These are phyloP conservation scores for Nicator chloris DNA, from an alignment of 2,113 vertebrate genomes.

Conservation along the genomic window DNA sequence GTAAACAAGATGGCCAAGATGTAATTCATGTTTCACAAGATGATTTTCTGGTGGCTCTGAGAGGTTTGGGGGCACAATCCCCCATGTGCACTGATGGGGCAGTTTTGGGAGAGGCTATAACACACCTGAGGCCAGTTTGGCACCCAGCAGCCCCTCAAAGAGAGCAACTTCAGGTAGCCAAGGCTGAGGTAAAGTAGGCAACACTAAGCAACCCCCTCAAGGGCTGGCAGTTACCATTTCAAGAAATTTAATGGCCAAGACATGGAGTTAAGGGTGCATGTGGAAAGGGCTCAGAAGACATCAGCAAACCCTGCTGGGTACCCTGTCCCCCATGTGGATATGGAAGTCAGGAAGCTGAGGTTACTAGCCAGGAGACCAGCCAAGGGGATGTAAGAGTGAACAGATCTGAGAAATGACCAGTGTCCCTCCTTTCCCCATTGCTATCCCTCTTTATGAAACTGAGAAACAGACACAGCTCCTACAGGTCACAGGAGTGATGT, in stretches of 20 bases:
- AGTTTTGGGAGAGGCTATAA: not conserved
- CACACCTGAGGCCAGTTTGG: not conserved
- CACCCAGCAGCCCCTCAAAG: not conserved
- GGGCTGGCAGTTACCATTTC: not conserved
- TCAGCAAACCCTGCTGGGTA: not conserved
- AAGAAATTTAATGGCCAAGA: not conserved
- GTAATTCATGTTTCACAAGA: not conserved
- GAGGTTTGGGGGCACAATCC: not conserved
- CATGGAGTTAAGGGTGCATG: rapidly evolving
- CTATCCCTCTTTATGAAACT: not conserved
- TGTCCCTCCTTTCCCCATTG: not conserved
- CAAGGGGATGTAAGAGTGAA: not conserved
- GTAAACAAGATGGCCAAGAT: not conserved
- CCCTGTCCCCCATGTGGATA: rapidly evolving
- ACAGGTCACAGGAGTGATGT: not conserved
- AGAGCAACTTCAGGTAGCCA: not conserved
- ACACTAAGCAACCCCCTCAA: not conserved
- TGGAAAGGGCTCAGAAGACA: not conserved
- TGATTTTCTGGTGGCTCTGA: rapidly evolving
- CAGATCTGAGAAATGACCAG: not conserved
- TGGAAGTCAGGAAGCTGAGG: not conserved
- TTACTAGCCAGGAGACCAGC: not conserved
- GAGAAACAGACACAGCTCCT: not conserved
- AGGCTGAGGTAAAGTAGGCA: rapidly evolving
- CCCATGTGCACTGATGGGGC: rapidly evolving